Evolutionary conservation across 2,113 vertebrate genomes (phyloP), one percentile per base, ranked within the genome.

Genomic region (Daubentonia madagascariensis): DNA sequence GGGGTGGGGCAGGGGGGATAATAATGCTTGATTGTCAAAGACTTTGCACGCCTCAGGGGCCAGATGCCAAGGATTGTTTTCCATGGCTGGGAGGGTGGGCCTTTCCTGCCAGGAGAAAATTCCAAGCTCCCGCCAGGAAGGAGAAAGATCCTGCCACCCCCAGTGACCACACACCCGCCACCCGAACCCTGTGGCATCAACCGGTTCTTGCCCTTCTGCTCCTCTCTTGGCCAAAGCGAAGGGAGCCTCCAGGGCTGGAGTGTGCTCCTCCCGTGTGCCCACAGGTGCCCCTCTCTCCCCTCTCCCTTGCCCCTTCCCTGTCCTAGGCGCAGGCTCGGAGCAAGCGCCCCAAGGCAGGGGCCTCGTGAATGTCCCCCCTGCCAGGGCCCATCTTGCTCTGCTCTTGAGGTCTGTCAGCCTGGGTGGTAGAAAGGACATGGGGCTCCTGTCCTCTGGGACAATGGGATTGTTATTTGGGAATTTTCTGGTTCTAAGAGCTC

Each of bases 81-180:
- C 92, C 91, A 78, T 68, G 87, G 94, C 63, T 43, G 43, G 92
- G 96, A 96, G 79, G 95, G 80, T 78, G 89, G 94, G 94, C 70
- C 94, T 78, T 96, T 98, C 96, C 95, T 97, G 95, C 97, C 97
- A 96, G 96, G 61, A 97, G 97, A 96, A 96, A 97, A 97, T 98
- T 97, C 97, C 96, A 96, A 63, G 65, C 94, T 96, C 86, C 57
- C 37, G n/a, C 37, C 57, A 11, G 52, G 72, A 48, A 65, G 81
- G 57, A 67, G 94, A 83, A 59, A 80, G 90, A 80, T 59, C 78
- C 70, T 72, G 93, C 85, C 93, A 81, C 93, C 96, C 92, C 92
- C 76, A 0, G 80, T 93, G 96, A 92, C 97, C 95, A 89, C 97
- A 97, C 37, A 37, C 93, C 91, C 10, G 11, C 94, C 14, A 5